Base-by-base conservation (phyloP, 2,888 invertebrate genomes). In the Elysia crispata region DNA sequence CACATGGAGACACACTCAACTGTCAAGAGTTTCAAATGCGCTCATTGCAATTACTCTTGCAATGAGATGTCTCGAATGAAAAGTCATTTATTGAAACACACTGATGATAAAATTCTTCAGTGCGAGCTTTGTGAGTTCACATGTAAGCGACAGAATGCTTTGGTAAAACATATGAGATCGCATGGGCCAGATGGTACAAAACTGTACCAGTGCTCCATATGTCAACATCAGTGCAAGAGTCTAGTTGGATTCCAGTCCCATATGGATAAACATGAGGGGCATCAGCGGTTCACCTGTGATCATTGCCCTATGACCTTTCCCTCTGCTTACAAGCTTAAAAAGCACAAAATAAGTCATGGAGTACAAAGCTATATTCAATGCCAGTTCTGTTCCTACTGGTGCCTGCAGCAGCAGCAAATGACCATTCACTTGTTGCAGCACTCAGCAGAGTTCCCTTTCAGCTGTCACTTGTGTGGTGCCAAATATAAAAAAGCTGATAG, bases 401-500 rank as follows among this genome's bases (percentile, higher is more conserved):
- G 80, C 54, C 69, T 80, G 49, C 80, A 80, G 62, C 64, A 72
- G 30, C 75, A 80, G 25, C 80, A 80, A 28, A 76, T 80, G 76
- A 80, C 70, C 50, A 80, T 49, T 23, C 80, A 80, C 49, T 6
- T 76, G 54, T 33, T 80, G 25, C 80, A 80, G 70, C 80, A 80
- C 66, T 69, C 76, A 5, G 62, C 28, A 49, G 69, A 76, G 64
- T 80, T 28, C 49, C 80, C 80, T 0, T 80, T 80, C 80, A 64
- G 76, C 23, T 80, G 80, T 41, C 23, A 49, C 1, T 23, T 76
- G 72, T 80, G 80, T 72, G 57, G 64, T 60, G 80, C 80, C 50
- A 76, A 72, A 28, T 80, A 80, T 54, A 80, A 80, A 72, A 80
- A 80, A 25, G 76, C 76, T 20, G 80, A 80, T 25, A 80, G 80